Conservation (phyloP, 2,888 invertebrate genomes). For the Lissonota sp. region DNA sequence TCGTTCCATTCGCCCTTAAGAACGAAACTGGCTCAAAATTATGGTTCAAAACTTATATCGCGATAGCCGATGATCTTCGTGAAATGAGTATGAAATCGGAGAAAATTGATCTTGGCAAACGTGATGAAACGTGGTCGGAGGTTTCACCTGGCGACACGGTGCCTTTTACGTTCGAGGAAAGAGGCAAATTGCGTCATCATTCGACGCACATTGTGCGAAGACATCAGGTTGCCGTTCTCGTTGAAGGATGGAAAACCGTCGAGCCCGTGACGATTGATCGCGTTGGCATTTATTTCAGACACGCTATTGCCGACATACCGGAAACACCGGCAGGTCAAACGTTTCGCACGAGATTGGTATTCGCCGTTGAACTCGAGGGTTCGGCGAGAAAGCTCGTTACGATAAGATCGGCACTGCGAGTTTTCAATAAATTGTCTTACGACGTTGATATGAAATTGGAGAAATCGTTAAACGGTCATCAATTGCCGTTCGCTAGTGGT, state of each 20-base stretch:
- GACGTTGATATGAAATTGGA: slow-evolving; percentile 90
- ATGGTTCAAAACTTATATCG: slow-evolving; percentile 93
- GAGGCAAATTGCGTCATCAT: slow-evolving; percentile 89
- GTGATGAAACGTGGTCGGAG: slow-evolving; percentile 88
- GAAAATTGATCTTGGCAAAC: slow-evolving; percentile 82
- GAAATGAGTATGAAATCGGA: slow-evolving; percentile 72
- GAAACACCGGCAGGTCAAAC: slow-evolving; percentile 45
- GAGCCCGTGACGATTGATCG: slow-evolving; percentile 97
- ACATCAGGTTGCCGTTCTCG: slow-evolving; percentile 94
- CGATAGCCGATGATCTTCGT: slow-evolving; percentile 86
- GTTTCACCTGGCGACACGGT: slow-evolving; percentile 91
- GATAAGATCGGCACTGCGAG: slow-evolving; percentile 94
- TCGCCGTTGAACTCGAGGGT: slow-evolving; percentile 96
- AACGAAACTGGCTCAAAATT: slow-evolving; percentile 96
- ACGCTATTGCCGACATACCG: slow-evolving; percentile 83
- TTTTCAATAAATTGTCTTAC: slow-evolving; percentile 91
- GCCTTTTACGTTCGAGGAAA: slow-evolving; percentile 94
- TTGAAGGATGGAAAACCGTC: slow-evolving; percentile 95
- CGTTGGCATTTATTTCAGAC: slow-evolving; percentile 97
- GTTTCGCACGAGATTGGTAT: slow-evolving; percentile 91
- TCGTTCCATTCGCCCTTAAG: slow-evolving; percentile 96
- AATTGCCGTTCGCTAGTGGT: slow-evolving; percentile 72
- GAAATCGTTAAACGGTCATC: slow-evolving; percentile 84
- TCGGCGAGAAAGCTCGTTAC: slow-evolving; percentile 97
- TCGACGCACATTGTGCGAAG: slow-evolving; percentile 91